A percentile compares a stretch with the other conserved stretches of the same genome.
These are phyloP conservation scores for Parapsyche elsis DNA, from an alignment of 1,140 invertebrate genomes.

Conservation along the genomic window DNA sequence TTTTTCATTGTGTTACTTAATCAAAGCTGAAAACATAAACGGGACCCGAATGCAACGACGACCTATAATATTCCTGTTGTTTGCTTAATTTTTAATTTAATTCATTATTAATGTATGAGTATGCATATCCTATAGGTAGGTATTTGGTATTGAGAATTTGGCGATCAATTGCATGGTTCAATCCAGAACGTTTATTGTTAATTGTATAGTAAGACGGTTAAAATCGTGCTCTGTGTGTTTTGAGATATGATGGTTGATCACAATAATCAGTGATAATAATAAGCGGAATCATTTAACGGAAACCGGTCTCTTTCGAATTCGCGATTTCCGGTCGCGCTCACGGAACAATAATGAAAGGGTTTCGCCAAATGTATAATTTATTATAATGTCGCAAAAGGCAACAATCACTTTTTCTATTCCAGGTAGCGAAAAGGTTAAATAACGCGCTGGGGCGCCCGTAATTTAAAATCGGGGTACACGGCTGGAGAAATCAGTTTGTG, in stretches of 20 bases:
- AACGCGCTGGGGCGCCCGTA: background rate
- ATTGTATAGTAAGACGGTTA: too few species aligned
- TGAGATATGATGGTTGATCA: too few species aligned
- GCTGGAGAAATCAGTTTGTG: constrained; percentile 32
- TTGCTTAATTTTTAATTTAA: too few species aligned
- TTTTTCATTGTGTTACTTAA: background rate
- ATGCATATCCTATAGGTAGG: too few species aligned
- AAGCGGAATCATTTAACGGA: background rate
- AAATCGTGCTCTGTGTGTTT: too few species aligned
- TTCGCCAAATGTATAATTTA: constrained; percentile 21
- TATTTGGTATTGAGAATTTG: too few species aligned
- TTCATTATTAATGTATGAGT: too few species aligned
- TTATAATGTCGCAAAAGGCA: background rate
- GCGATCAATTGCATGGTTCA: too few species aligned
- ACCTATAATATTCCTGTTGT: too few species aligned
- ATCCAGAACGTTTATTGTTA: too few species aligned
- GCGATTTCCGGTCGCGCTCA: background rate
- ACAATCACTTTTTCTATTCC: constrained; percentile 20
- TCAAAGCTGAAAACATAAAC: too few species aligned
- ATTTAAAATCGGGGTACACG: constrained; percentile 31
- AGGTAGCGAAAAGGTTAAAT: constrained; percentile 48
- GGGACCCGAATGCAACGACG: too few species aligned
- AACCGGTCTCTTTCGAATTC: background rate
- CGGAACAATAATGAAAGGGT: constrained; percentile 9
- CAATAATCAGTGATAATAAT: background rate